Base-by-base conservation (phyloP, 2,888 invertebrate species). In the Phytoseiulus persimilis region DNA sequence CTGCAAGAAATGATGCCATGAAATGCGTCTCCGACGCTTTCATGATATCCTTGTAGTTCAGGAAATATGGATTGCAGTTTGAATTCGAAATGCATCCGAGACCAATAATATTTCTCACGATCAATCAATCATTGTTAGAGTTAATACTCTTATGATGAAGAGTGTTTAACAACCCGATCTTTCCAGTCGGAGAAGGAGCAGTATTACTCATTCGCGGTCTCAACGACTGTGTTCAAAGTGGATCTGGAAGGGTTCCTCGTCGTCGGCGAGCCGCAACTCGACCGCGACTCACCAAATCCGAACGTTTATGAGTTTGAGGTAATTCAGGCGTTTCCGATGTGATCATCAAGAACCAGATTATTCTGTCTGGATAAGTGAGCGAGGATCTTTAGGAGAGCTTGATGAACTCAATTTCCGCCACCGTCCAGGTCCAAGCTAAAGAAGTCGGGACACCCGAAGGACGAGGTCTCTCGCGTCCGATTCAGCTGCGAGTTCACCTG, bases 231-330 rank as follows among this genome's bases (percentile, higher is more conserved):
- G 92, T 97, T 97, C 93, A 94, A 95, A 91, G 95, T 97, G 90
- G 95, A 96, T 91, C 93, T 94, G 90, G 94, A 95, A 89, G 96
- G 96, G 0, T 93, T 94, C 90, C 93, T 97, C 83, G 94, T 96
- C 28, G 97, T 97, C 0, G 96, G 95, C 92, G 95, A 96, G 92
- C 96, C 96, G 91, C 95, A 95, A 92, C 93, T 97, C 84, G 97
- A 97, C 92, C 94, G 97, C 65, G 97, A 97, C 93, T 95, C 96
- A 0, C 97, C 97, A 0, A 96, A 95, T 92, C 95, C 95, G 0
- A 96, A 96, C 33, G 95, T 95, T 92, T 96, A 96, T 92, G 95
- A 96, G 92, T 97, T 97, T 92, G 97, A 97, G 94, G 95, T 95
- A 92, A 92, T n/a, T n/a, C n/a, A n/a, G n/a, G n/a, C n/a, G n/a